Evolutionary conservation across 2,113 vertebrate genomes (phyloP), one percentile per base, ranked within the genome.

Genomic region (Scortum barcoo): DNA sequence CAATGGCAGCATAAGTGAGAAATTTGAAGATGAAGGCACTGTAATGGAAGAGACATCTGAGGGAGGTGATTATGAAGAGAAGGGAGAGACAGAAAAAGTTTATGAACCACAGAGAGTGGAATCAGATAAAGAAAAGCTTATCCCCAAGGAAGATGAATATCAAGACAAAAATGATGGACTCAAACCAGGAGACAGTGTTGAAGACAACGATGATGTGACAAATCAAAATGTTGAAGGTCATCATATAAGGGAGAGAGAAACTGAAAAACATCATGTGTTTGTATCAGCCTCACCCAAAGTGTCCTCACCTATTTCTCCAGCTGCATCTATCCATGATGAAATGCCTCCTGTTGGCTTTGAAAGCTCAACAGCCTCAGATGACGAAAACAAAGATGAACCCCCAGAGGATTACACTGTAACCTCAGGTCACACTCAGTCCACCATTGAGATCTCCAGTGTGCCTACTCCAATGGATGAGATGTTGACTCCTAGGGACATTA

Each of bases 401-500:
- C 96, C 94, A 24, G 97, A 98, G 65, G 97, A 98, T 82, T 97
- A 96, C 89, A 97, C 97, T 0, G 95, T 96, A 87, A 97, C 96
- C 44, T 98, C 97, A 16, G 96, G 96, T 72, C 96, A 96, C 51
- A 97, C 97, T 46, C 97, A 97, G 81, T 99, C 97, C n/a, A 98
- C 96, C 57, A 97, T 97, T 24, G 97, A 99, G 94, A 97, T 98
- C 86, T 97, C 97, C 50, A 98, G 97, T 89, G 96, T 97, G 81
- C 97, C 97, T 62, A 97, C 98, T 61, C 97, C 97, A n/a, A 96
- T 98, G 95, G 98, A 99, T 89, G 97, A 96, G 86, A 98, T 98
- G 97, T 96, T 96, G 2, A 99, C 97, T 75, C 97, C 97, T 5
- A 96, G 96, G 1, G 97, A 99, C 42, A 93, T 97, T 61, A 96